Evolutionary conservation across 1,140 invertebrate species (phyloP).

Genomic region (Drosophila persimilis): DNA sequence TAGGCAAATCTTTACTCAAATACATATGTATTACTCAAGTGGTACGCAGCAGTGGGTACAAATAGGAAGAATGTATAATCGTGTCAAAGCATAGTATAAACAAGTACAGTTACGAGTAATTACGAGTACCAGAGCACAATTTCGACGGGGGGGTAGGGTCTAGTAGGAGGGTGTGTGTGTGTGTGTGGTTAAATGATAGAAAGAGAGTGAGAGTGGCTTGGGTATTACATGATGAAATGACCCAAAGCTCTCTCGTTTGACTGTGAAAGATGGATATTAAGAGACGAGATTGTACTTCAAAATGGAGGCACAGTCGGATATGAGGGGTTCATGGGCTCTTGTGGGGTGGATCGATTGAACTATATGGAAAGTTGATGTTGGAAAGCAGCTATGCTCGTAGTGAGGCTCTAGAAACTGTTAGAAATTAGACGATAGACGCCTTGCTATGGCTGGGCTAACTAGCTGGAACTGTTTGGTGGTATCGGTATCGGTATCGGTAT

Average conservation of each 20-base stretch:
- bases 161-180: no score
- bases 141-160: neutral
- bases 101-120: slow-evolving; percentile 5
- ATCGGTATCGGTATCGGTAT: no score
- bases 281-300: no score
- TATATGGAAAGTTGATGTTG: slow-evolving; percentile 8
- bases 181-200: no score
- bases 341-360: neutral
- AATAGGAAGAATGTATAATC: slow-evolving; percentile 23
- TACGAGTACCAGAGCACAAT: slow-evolving; percentile 17
- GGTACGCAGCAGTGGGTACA: slow-evolving; percentile 24
- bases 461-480: slow-evolving; percentile 34
- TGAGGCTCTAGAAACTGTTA: slow-evolving; percentile 45
- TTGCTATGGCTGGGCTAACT: slow-evolving; percentile 39
- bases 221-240: no score
- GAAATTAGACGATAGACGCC: slow-evolving; percentile 21
- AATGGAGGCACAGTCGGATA: neutral
- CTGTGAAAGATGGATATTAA: no score
- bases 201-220: no score
- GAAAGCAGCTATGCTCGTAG: slow-evolving; percentile 41
- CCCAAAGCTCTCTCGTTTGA: no score
- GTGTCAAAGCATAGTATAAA: slow-evolving; percentile 32
- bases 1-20: slow-evolving; percentile 52
- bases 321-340: no score
- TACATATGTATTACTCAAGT: slow-evolving; percentile 41